Percentiles rank a stretch among this genome's conserved stretches.
These are phyloP conservation scores for Crenuchus spilurus DNA, from an alignment of 2,797 vertebrate species.

Conservation along the genomic window DNA sequence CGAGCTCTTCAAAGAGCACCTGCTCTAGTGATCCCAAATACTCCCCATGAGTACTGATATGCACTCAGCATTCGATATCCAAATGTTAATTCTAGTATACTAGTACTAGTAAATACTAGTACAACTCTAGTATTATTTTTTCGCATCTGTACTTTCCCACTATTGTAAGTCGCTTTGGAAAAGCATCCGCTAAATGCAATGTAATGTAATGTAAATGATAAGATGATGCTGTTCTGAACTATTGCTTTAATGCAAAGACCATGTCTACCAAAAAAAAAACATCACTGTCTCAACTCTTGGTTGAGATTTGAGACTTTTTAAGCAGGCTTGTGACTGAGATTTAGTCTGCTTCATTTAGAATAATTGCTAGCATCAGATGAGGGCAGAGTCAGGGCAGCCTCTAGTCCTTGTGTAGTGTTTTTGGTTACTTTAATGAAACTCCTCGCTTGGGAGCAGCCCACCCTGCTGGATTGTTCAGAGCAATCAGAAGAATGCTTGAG, in stretches of 20 bases:
- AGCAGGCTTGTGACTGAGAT: background rate
- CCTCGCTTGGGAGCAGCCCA: background rate
- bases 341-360: background rate
- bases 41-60: too few species aligned
- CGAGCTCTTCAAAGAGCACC: too few species aligned
- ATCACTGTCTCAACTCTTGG: background rate
- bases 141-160: too few species aligned
- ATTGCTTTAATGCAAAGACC: background rate
- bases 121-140: too few species aligned
- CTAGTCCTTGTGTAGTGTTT: background rate
- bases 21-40: too few species aligned
- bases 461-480: background rate
- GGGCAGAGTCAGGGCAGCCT: background rate
- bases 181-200: too few species aligned
- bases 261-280: background rate
- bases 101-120: too few species aligned
- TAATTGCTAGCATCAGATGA: slow-evolving; percentile 1
- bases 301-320: background rate
- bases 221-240: too few species aligned
- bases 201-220: too few species aligned
- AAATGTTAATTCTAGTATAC: too few species aligned
- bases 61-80: too few species aligned
- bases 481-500: background rate
- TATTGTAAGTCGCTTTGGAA: too few species aligned
- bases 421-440: background rate